Evolutionary conservation across 2,113 vertebrate genomes (phyloP), one percentile per base, ranked within the genome.

Genomic region (western clawed frog (Xenopus tropicalis)): DNA sequence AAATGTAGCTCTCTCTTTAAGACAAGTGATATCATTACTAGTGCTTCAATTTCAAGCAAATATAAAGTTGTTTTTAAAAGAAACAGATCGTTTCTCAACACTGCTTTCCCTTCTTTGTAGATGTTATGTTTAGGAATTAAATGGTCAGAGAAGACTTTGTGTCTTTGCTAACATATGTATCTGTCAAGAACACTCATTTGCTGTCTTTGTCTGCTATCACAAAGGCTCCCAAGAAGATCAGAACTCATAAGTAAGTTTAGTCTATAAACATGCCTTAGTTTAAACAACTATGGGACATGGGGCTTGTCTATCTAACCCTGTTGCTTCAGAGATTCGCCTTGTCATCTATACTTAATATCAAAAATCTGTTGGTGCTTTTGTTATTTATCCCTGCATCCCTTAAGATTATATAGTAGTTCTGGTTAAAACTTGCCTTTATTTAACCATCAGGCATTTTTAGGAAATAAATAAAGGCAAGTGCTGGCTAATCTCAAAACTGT

Each of bases 101-200:
- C 37, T n/a, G 46, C 14, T 63, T 54, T 54, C 51, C 42, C 52
- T 74, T 46, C 42, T 74, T 61, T 54, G 42, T 69, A 42, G 29
- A 62, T 76, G 73, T 76, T 76, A 63, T 76, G 48, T 24, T 76
- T 61, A 69, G 57, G 66, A 69, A 76, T 76, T 61, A 69, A 69
- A 68, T 75, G 22, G 66, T 61, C 23, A 75, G 65, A 69, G 43
- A 69, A 61, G 63, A 67, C 61, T 29, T 44, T 61, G 57, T 75
- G 57, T 69, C 65, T 57, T 43, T 69, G 57, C 37, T 20, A 42
- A 52, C n/a, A 42, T 54, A 29, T 63, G 42, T 44, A 52, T 59
- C 23, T 23, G 43, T 46, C 43, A 57, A 37, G n/a, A 25, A 57
- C 24, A 25, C 22, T 48, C 51, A 43, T 57, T 68, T 73, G 14